Evolutionary conservation across 2,888 invertebrate genomes (phyloP).

Genomic region (Drosophila anceps): DNA sequence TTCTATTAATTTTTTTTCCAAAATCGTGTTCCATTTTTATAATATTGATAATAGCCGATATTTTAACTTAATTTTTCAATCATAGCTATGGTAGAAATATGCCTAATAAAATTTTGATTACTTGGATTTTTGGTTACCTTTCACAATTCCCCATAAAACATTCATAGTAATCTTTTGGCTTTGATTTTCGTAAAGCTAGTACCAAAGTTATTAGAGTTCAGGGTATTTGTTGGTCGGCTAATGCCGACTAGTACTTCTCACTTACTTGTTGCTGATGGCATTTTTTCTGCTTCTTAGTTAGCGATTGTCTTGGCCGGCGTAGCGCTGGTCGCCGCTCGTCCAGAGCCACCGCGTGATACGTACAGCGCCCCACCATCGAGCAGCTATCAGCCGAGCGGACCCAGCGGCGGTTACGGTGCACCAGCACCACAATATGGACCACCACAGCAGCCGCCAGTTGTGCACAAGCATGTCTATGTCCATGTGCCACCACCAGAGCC

Average conservation of each 20-base stretch:
- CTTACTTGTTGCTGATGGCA: slow-evolving; percentile 12
- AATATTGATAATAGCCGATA: neutral
- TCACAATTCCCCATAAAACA: too few species aligned
- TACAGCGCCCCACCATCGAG: slow-evolving; percentile 82
- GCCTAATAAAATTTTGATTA: neutral
- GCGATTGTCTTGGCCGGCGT: slow-evolving; percentile 78
- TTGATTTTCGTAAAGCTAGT: neutral
- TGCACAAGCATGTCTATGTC: slow-evolving; percentile 96
- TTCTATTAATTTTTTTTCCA: neutral
- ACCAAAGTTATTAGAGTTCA: neutral
- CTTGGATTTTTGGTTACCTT: neutral
- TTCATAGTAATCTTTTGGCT: neutral
- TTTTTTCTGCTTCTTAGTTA: slow-evolving; percentile 64
- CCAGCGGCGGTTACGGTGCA: slow-evolving; percentile 86
- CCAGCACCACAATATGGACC: slow-evolving; percentile 89
- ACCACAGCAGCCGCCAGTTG: slow-evolving; percentile 90
- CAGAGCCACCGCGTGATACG: slow-evolving; percentile 84
- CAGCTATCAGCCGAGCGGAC: slow-evolving; percentile 86
- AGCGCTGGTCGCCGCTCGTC: slow-evolving; percentile 81
- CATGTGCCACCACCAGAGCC: slow-evolving; percentile 96
- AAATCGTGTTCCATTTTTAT: neutral
- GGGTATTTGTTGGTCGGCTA: neutral
- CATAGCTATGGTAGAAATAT: neutral
- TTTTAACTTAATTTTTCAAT: neutral
- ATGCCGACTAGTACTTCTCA: neutral